Percentiles rank a stretch among this genome's conserved stretches.
Conservation (phyloP, 2,113 vertebrate genomes). For the Lipotes vexillifer region DNA sequence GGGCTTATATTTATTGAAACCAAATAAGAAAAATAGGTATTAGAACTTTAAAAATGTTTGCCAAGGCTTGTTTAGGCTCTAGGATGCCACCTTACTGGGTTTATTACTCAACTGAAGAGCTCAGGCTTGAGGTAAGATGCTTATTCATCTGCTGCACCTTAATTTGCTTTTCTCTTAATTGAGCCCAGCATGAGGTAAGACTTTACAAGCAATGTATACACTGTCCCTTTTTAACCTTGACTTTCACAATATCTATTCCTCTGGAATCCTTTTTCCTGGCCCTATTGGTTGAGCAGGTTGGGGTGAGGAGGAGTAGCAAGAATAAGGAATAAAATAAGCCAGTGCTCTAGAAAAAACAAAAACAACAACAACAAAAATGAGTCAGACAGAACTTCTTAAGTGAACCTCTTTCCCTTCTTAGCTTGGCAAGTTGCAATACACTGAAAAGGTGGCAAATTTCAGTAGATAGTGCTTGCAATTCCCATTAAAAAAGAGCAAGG, state of each 20-base stretch:
- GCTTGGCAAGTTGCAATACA: background rate
- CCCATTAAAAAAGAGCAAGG: background rate
- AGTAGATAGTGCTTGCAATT: background rate
- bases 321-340: background rate
- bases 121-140: background rate
- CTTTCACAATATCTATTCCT: background rate
- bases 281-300: background rate
- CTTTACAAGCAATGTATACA: background rate
- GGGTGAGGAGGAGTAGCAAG: background rate
- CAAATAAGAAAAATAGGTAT: background rate
- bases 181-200: background rate
- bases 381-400: background rate
- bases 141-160: background rate
- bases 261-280: background rate
- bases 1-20: background rate
- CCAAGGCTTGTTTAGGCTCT: background rate
- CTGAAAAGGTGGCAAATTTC: background rate
- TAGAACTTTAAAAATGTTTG: background rate
- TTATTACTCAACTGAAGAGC: background rate
- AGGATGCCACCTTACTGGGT: background rate
- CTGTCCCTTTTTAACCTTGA: background rate
- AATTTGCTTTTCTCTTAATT: conserved; percentile 24
- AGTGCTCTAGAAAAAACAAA: background rate
- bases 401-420: background rate
- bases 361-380: background rate